Evolutionary conservation across 2,113 vertebrate species (phyloP), one percentile per base, ranked within the genome.

Genomic region (Otocyon megalotis): DNA sequence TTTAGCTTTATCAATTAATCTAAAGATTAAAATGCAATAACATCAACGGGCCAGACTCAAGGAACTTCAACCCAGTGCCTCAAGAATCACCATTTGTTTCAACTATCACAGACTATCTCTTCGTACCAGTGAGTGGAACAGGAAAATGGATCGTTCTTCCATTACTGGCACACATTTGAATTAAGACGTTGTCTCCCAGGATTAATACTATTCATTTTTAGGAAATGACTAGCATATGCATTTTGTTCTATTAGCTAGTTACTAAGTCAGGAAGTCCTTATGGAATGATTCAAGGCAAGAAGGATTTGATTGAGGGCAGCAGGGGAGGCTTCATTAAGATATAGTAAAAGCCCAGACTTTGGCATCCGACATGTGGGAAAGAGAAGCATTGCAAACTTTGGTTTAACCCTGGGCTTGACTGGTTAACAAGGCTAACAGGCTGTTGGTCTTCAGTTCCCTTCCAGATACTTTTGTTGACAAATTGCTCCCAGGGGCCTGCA

Each of bases 1-100:
- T 76, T 89, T 69, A 81, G 13, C 53, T 88, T 97, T 94, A 92
- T 96, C 93, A 95, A 96, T 97, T 84, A 90, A 85, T 92, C 72
- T 95, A 80, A 96, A 48, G 91, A 85, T 85, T 76, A 85, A 71
- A 72, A 76, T 95, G 24, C 32, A 90, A 85, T 88, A 71, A 48
- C 26, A 79, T 63, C 89, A 93, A 72, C 7, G 8, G 22, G 12
- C 79, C 50, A 97, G 53, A n/a, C 50, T 88, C 65, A 95, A 91
- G 86, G 32, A 85, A 19, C 43, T 95, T 93, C 83, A 87, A 81
- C n/a, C 16, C 26, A 43, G 26, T 76, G 17, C 50, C n/a, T 58
- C 80, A 54, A 58, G 17, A 87, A n/a, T 87, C 43, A 56, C 14
- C 19, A 60, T 80, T 92, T 92, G 60, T 83, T 16, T 90, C 22